Evolutionary conservation across 1,140 invertebrate genomes (phyloP).

Genomic region (Cydia splendana): DNA sequence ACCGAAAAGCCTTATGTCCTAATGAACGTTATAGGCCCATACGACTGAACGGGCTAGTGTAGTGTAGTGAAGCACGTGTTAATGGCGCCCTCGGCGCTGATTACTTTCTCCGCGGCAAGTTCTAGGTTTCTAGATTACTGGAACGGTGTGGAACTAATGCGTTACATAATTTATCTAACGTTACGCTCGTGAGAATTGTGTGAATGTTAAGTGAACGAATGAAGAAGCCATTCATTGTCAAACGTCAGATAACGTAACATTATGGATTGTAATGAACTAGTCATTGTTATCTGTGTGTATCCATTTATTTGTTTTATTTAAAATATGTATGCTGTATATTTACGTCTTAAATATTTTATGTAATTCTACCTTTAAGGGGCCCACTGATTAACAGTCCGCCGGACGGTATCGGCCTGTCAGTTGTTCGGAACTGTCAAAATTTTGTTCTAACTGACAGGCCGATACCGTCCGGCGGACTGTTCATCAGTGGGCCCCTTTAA

Average conservation of each 20-base stretch:
- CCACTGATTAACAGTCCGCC: too few relatives aligned
- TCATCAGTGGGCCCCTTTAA: too few relatives aligned
- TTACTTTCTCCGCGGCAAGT: conserved; percentile 32
- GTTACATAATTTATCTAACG: conserved; percentile 4
- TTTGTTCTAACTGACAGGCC: too few relatives aligned
- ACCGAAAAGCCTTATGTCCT: conserved; percentile 1
- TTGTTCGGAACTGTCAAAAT: too few relatives aligned
- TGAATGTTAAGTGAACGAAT: neutral
- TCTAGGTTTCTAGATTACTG: conserved; percentile 32
- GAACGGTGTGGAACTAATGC: conserved; percentile 18
- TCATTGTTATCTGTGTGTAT: conserved; percentile 1
- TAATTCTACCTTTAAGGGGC: too few relatives aligned
- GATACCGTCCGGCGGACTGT: too few relatives aligned
- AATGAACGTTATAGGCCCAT: neutral
- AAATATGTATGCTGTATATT: neutral
- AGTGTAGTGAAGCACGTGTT: conserved; percentile 11
- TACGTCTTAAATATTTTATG: neutral
- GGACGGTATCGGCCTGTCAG: too few relatives aligned
- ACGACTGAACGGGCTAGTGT: neutral
- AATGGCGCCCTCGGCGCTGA: conserved; percentile 29
- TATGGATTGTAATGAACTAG: neutral
- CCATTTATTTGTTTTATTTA: neutral
- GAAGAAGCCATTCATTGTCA: neutral
- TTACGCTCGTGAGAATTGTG: conserved; percentile 6
- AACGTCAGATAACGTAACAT: neutral